phyloP scores from a whole-genome alignment of 37 sponge, comb jelly and placozoan species.

The Agelas oroides region DNA sequence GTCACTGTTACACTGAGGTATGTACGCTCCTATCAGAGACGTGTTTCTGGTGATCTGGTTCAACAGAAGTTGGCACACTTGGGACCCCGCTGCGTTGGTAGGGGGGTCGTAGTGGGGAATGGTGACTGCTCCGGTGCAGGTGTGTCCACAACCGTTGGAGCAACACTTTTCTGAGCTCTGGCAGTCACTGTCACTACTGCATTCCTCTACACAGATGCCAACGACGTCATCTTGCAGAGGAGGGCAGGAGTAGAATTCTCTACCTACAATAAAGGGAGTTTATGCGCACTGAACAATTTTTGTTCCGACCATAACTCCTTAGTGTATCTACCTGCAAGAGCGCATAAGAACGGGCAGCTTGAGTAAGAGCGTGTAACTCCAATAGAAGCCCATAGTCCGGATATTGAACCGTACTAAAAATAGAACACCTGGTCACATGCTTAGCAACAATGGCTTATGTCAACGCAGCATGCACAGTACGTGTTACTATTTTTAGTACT shows the following conservation, averaged over 20 bases:
- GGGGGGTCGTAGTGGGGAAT: constrained; percentile 48
- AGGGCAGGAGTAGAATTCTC: constrained; percentile 18
- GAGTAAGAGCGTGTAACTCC: too few species aligned
- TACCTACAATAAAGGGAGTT: neutral
- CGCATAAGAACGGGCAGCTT: too few species aligned
- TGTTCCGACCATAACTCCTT: too few species aligned
- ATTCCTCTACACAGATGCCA: constrained; percentile 50
- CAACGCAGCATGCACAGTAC: too few species aligned
- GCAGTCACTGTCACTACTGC: constrained; percentile 48
- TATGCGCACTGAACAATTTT: too few species aligned
- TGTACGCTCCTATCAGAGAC: constrained; percentile 25
- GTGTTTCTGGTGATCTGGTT: neutral
- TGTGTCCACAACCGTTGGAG: constrained; percentile 70
- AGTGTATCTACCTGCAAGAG: too few species aligned
- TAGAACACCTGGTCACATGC: too few species aligned
- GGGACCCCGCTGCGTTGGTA: constrained; percentile 10
- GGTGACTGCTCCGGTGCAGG: constrained; percentile 19
- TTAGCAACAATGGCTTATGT: too few species aligned
- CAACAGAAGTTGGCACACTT: constrained; percentile 17
- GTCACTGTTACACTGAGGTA: constrained; percentile 56
- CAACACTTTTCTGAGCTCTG: constrained; percentile 33
- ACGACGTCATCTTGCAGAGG: constrained; percentile 11
- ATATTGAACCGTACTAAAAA: too few species aligned
- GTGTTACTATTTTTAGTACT: too few species aligned
- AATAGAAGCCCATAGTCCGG: too few species aligned